Percentiles rank a stretch among this genome's conserved stretches.
These are phyloP conservation scores for Anthoscopus minutus DNA, from an alignment of 2,113 vertebrate species.

Conservation along the genomic window DNA sequence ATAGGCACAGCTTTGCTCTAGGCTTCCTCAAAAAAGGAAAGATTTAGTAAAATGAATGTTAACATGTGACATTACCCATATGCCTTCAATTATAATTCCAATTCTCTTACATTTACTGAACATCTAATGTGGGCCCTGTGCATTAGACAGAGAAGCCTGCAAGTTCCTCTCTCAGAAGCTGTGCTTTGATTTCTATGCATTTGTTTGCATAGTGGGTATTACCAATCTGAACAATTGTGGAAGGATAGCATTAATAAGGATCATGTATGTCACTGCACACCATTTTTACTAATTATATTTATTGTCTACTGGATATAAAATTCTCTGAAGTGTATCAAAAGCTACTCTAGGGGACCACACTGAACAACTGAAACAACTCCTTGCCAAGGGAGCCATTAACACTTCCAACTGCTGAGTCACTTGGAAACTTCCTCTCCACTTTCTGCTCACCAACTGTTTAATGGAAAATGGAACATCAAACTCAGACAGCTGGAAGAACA, in stretches of 20 bases:
- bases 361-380: background rate
- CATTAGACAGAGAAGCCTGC: background rate
- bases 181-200: background rate
- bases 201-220: background rate
- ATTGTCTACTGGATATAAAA: background rate
- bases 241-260: background rate
- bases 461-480: background rate
- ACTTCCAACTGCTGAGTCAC: background rate
- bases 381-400: background rate
- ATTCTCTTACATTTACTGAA: background rate
- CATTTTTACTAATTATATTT: background rate
- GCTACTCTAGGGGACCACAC: background rate
- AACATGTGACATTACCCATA: background rate
- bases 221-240: background rate
- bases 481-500: background rate
- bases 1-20: background rate
- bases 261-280: background rate
- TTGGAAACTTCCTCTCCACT: background rate
- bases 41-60: background rate
- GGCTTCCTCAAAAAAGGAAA: background rate
- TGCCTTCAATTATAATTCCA: background rate
- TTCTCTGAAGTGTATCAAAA: background rate
- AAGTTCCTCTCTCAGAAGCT: background rate
- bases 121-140: background rate
- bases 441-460: background rate